These are phyloP conservation scores for Astatoreochromis straeleni DNA, from an alignment of 2,113 vertebrate species.

Conservation along the genomic window DNA sequence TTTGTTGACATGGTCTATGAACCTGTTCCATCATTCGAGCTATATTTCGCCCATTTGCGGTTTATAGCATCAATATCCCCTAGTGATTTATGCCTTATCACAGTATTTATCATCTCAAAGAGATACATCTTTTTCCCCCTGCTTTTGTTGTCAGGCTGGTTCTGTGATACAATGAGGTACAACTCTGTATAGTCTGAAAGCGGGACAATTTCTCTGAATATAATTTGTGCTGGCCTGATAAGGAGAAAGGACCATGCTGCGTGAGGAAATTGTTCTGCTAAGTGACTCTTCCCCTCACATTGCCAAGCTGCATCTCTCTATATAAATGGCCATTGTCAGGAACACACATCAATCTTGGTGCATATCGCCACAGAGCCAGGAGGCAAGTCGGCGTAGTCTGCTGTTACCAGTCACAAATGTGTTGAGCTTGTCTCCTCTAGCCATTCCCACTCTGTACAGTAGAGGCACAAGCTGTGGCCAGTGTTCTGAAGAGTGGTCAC, in stretches of 20 bases:
- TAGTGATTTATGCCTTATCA: neutral
- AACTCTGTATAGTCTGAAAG: neutral
- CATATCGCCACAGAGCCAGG: slow-evolving; percentile 48
- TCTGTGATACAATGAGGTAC: slow-evolving; percentile 6
- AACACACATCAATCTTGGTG: slow-evolving; percentile 62
- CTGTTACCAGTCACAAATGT: slow-evolving; percentile 53
- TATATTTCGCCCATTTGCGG: neutral
- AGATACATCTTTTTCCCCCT: neutral
- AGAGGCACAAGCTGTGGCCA: slow-evolving; percentile 30
- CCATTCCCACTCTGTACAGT: slow-evolving; percentile 23
- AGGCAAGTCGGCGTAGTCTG: slow-evolving; percentile 50
- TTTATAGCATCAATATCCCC: neutral
- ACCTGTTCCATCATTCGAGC: neutral
- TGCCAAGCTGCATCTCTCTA: slow-evolving; percentile 47
- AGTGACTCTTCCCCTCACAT: slow-evolving; percentile 60
- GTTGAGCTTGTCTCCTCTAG: slow-evolving; percentile 59
- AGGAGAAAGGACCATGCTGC: slow-evolving; percentile 52
- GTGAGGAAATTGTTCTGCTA: slow-evolving; percentile 67
- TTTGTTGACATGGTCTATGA: neutral
- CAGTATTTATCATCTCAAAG: neutral
- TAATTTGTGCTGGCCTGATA: slow-evolving; percentile 51
- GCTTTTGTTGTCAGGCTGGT: slow-evolving; percentile 6
- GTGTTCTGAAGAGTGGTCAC: slow-evolving; percentile 54
- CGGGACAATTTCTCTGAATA: slow-evolving; percentile 37
- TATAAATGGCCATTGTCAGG: slow-evolving; percentile 63